Conservation (phyloP, 1,140 invertebrate genomes). For the Drosophila arawakana region DNA sequence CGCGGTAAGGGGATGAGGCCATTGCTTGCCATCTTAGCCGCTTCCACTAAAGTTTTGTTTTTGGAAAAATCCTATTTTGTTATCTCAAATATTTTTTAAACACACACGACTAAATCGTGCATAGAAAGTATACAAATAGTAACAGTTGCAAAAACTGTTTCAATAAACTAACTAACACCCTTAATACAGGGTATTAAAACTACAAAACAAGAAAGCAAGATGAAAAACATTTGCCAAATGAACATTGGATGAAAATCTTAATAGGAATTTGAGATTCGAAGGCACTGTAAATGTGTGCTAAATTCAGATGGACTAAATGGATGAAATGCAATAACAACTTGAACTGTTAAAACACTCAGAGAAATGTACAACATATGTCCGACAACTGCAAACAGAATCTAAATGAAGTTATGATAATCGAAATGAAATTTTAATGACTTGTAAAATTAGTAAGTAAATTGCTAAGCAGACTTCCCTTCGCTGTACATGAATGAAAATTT, state of each 20-base stretch:
- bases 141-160: no score
- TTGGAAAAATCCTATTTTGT: no score
- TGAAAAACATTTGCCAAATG: slow-evolving; percentile 14
- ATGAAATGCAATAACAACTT: slow-evolving; percentile 4
- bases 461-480: no score
- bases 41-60: no score
- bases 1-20: no score
- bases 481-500: no score
- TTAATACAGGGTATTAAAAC: no score
- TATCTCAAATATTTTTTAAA: no score
- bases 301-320: slow-evolving; percentile 35
- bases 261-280: not conserved
- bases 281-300: slow-evolving; percentile 6
- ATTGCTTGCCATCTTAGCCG: no score
- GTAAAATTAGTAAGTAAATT: not conserved
- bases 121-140: no score
- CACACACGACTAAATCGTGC: no score
- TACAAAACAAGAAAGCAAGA: slow-evolving; percentile 15
- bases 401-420: slow-evolving; percentile 10
- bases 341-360: not conserved
- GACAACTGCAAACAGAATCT: not conserved
- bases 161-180: no score
- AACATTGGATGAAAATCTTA: slow-evolving; percentile 19
- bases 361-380: not conserved
- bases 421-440: slow-evolving; percentile 10